These are phyloP conservation scores for Nemopilema nomurai DNA, from an alignment of 30 jellyfish, hydroid and myxozoan species.

Conservation along the genomic window DNA sequence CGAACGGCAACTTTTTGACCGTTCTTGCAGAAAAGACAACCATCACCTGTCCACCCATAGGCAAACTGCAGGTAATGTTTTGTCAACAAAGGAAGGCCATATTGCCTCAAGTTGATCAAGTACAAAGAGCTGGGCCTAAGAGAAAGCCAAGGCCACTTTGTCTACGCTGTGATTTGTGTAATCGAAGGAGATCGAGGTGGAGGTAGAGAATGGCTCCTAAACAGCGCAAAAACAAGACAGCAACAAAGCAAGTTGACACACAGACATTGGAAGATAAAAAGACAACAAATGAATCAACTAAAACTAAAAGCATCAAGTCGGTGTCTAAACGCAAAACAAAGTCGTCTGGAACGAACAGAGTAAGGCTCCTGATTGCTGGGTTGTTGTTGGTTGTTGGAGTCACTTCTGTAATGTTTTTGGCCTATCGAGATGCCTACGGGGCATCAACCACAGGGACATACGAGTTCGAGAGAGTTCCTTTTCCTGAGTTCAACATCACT, in stretches of 20 bases:
- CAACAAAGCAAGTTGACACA: not conserved
- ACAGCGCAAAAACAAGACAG: not conserved
- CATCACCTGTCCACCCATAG: not conserved
- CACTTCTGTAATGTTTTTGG: not conserved
- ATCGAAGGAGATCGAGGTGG: not conserved
- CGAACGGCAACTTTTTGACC: conserved; percentile 59
- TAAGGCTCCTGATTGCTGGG: not conserved
- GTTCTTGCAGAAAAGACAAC: not conserved
- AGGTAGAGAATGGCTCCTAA: not conserved
- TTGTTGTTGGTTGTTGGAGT: conserved; percentile 13
- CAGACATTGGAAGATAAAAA: not conserved
- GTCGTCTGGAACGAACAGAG: not conserved
- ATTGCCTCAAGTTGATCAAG: not conserved
- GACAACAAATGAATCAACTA: not conserved
- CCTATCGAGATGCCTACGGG: not conserved
- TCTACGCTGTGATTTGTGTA: not conserved
- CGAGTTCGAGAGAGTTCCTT: conserved; percentile 8
- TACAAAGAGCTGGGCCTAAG: too few species aligned
- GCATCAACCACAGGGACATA: not conserved
- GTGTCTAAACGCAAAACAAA: conserved; percentile 11
- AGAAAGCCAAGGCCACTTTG: too few species aligned
- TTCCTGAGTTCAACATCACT: conserved; percentile 46
- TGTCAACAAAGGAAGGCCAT: not conserved
- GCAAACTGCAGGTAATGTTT: not conserved
- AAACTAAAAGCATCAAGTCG: not conserved